Evolutionary conservation across 2,888 invertebrate genomes (phyloP), one percentile per base, ranked within the genome.

Genomic region (Mellilla xanthometata): DNA sequence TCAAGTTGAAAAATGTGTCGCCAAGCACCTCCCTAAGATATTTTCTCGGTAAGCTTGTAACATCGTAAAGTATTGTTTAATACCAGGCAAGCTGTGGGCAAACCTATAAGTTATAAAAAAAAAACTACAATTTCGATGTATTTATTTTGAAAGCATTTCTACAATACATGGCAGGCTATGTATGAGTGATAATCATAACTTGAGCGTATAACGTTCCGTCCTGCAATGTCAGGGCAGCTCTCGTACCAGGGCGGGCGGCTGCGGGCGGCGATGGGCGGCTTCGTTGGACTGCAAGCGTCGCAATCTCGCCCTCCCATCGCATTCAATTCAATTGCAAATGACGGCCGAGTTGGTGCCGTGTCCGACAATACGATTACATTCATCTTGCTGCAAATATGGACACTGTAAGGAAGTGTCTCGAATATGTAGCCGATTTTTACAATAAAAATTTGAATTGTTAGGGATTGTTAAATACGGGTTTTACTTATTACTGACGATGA

Each of bases 321-420:
- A 62, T 62, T 56, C 60, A 54, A 68, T 71, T 70, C 65, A 63
- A 68, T 66, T 66, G 66, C 70, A 68, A 65, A 62, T 62, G 60
- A 69, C 67, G 58, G 50, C 60, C 27, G 38, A 12, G 34, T 39
- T 40, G 13, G 12, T n/a, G n/a, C 34, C 11, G 19, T 67, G 70
- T 68, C 68, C 70, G 71, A 75, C 73, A 74, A 74, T 72, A 61
- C 60, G 61, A 63, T 64, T 60, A 64, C 61, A 39, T 35, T 31
- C 26, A 43, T 36, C 39, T 42, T 49, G 12, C 27, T 34, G 44
- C 39, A 31, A 27, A 24, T 39, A 15, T 39, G 24, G 8, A 26
- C 30, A 9, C 12, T 9, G 10, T 29, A 9, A 6, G 3, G 9
- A 12, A 30, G 12, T 23, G 29, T 1, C 9, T 30, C 4, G 3